A percentile compares a stretch with the other conserved stretches of the same genome.
Evolutionary conservation across 2,797 vertebrate species (phyloP).

Genomic region (Dermochelys coriacea): DNA sequence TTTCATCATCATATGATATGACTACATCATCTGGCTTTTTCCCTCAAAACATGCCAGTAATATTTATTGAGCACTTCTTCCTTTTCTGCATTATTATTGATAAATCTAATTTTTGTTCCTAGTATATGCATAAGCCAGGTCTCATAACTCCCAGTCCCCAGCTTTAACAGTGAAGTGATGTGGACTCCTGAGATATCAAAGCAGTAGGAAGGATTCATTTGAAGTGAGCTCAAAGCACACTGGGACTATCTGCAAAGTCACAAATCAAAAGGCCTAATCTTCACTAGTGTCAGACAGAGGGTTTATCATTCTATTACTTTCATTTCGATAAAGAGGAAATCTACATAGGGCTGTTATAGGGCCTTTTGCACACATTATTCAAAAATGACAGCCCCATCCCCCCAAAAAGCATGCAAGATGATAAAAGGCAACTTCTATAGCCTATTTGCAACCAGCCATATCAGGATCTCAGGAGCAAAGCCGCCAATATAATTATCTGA

Average conservation of each 20-base stretch:
- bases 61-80: neutral
- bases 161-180: neutral
- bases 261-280: neutral
- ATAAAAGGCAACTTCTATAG: neutral
- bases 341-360: neutral
- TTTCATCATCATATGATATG: neutral
- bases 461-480: slow-evolving; percentile 3
- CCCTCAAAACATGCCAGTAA: neutral
- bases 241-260: neutral
- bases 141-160: neutral
- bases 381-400: neutral
- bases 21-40: neutral
- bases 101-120: neutral
- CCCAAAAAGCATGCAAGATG: neutral
- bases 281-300: neutral
- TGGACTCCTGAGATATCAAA: neutral
- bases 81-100: neutral
- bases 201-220: neutral
- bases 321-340: neutral
- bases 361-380: neutral
- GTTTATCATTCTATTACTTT: neutral
- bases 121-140: neutral
- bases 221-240: neutral
- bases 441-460: neutral
- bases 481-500: neutral